Percentiles rank a stretch among this genome's conserved stretches.
phyloP scores from a whole-genome alignment of 2,113 vertebrate genomes.

The Camelus bactrianus region DNA sequence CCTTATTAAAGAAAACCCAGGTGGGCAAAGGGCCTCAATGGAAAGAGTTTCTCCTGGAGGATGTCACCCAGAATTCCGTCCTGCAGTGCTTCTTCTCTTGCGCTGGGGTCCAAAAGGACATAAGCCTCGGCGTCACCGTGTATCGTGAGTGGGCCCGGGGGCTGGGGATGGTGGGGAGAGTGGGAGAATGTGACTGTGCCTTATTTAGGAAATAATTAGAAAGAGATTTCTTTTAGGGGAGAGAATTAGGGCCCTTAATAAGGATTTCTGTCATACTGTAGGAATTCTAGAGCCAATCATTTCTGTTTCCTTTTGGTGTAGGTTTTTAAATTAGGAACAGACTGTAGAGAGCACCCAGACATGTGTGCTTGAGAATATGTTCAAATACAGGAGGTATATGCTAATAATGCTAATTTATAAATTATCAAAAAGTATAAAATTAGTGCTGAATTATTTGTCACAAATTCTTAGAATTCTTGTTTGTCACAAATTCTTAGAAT shows the following conservation, averaged over 20 bases:
- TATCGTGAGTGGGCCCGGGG: constrained; percentile 57
- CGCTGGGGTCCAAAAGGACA: constrained; percentile 65
- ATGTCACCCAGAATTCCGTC: constrained; percentile 60
- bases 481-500: not conserved
- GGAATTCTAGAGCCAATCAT: not conserved
- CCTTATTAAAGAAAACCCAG: constrained; percentile 73
- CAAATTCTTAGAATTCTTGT: not conserved
- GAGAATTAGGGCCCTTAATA: not conserved
- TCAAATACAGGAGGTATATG: not conserved
- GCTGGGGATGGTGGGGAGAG: not conserved
- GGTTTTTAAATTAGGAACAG: constrained; percentile 23
- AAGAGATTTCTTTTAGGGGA: constrained; percentile 6
- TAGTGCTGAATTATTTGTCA: not conserved
- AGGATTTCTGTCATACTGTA: not conserved
- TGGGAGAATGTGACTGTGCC: not conserved
- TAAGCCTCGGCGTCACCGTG: constrained; percentile 57
- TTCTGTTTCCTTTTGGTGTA: not conserved
- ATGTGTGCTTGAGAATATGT: not conserved
- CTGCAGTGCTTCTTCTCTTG: constrained; percentile 78
- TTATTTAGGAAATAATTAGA: not conserved
- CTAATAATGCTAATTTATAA: not conserved
- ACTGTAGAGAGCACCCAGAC: not conserved
- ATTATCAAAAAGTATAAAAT: not conserved
- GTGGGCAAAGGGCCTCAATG: constrained; percentile 69
- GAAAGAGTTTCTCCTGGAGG: constrained; percentile 74